Evolutionary conservation across 2,888 invertebrate genomes (phyloP).

Genomic region (Polymixis lichenea): DNA sequence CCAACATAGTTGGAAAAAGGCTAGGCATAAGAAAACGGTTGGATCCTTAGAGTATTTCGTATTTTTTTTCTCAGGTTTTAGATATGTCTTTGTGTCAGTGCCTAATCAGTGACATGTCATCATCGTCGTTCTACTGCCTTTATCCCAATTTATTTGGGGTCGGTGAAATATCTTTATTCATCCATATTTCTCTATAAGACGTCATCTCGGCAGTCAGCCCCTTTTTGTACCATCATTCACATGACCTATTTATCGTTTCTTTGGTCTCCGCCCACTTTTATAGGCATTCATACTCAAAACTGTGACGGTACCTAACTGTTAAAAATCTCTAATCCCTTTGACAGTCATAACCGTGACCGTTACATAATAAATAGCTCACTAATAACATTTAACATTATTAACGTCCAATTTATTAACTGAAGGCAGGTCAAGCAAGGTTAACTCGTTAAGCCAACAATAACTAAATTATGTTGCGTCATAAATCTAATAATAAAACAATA

Average conservation of each 20-base stretch:
- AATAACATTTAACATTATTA: slow-evolving; percentile 48
- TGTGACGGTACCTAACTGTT: too few species aligned
- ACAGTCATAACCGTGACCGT: slow-evolving; percentile 8
- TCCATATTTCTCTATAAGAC: too few species aligned
- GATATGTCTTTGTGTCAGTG: neutral
- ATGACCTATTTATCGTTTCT: too few species aligned
- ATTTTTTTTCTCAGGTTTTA: neutral
- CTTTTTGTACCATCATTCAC: too few species aligned
- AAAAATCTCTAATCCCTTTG: neutral
- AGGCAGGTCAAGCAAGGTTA: slow-evolving; percentile 60
- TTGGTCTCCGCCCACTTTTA: too few species aligned
- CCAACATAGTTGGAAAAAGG: too few species aligned
- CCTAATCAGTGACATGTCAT: neutral
- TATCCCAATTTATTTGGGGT: too few species aligned
- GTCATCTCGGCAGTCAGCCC: too few species aligned
- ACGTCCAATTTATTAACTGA: slow-evolving; percentile 38
- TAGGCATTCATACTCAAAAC: too few species aligned
- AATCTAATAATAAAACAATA: slow-evolving; percentile 69
- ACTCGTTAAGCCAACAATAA: slow-evolving; percentile 63
- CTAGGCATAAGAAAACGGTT: neutral
- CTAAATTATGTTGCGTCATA: slow-evolving; percentile 62
- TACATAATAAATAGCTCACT: slow-evolving; percentile 13
- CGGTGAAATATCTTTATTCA: too few species aligned
- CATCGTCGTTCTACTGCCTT: too few species aligned
- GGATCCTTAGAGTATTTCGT: neutral